These are phyloP conservation scores for Heteromyza rotundicornis DNA, from an alignment of 2,888 invertebrate species.

Conservation along the genomic window DNA sequence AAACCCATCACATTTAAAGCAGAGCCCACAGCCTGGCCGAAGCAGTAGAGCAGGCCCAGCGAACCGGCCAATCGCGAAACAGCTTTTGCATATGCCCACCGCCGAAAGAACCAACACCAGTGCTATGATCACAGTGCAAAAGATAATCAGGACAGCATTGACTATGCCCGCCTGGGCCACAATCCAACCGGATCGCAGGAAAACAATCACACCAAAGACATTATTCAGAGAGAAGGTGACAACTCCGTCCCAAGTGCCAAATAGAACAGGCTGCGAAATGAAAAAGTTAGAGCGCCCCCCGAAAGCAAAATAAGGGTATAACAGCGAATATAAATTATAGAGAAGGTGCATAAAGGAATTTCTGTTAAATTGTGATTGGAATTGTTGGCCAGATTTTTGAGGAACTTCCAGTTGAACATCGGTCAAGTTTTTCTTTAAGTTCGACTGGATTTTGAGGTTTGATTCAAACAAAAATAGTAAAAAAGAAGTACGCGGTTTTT, in stretches of 20 bases:
- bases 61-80: conserved; percentile 91
- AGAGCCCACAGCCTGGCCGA: conserved; percentile 96
- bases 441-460: no score
- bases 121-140: conserved; percentile 87
- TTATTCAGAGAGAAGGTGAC: conserved; percentile 97
- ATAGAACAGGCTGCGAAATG: conserved; percentile 92
- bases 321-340: no score
- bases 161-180: conserved; percentile 89
- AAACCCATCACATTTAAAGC: conserved; percentile 94
- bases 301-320: no score
- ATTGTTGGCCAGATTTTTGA: no score
- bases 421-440: no score
- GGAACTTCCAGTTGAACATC: no score
- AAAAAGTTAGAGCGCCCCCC: conserved; percentile 99
- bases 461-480: no score
- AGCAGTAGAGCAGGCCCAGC: conserved; percentile 91
- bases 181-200: conserved; percentile 96
- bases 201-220: conserved; percentile 98
- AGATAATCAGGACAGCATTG: conserved; percentile 79
- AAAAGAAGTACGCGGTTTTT: no score
- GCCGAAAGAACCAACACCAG: conserved; percentile 92
- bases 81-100: conserved; percentile 94
- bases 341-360: no score
- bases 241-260: conserved; percentile 96
- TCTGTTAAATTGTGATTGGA: no score